Evolutionary conservation across 2,888 invertebrate species (phyloP), one percentile per base, ranked within the genome.

Genomic region (Andrena flavipes): DNA sequence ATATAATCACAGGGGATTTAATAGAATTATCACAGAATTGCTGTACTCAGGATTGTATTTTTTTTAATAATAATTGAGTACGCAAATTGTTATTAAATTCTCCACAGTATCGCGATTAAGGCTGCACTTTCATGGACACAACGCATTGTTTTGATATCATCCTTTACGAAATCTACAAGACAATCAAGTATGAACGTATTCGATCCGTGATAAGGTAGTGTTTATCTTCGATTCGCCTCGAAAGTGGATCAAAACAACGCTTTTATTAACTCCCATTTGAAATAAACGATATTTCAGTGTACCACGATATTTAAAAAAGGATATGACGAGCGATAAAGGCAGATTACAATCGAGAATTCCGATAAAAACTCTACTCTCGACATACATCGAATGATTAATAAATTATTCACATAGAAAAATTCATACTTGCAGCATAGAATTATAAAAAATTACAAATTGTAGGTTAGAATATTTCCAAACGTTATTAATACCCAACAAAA

Each of bases 81-180:
- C 13, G 13, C 10, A 8, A 20, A 69, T 59, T 69, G 20, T 74
- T 74, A 23, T 69, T 42, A 8, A 8, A 65, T 13, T 56, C 30
- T 30, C 42, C 48, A 65, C 65, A 26, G 42, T 35, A 26, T 35
- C 8, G 23, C 26, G 59, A 35, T 26, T 35, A 59, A 59, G 35
- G 26, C 26, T 26, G n/a, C n/a, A 10, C 33, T 42, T 10, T 48
- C 29, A 48, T 42, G 49, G n/a, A n/a, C 8, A 42, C 48, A 10
- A 42, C 49, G 23, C 67, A 73, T 30, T 62, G 76, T 63, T 56
- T 48, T 48, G 13, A 48, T 51, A 75, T 62, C 30, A 3, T 13
- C 30, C 13, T 68, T 76, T 59, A n/a, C 68, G 63, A 76, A 76
- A 69, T 76, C 67, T 54, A 20, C 3, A 69, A 63, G 20, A 16